These are phyloP conservation scores for Papilio protenor DNA, from an alignment of 2,888 invertebrate species.

Conservation along the genomic window DNA sequence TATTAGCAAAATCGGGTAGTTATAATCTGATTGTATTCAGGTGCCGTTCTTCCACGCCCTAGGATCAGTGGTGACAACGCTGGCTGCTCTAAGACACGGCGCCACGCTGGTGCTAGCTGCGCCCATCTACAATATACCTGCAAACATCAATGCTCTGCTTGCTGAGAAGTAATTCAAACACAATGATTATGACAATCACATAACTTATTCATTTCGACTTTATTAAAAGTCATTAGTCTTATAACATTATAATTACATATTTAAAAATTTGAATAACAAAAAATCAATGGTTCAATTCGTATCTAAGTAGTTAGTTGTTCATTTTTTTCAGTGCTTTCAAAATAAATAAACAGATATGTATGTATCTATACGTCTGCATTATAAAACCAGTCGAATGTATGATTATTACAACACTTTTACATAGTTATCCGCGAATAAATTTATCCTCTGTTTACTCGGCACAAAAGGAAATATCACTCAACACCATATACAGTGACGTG, in stretches of 20 bases:
- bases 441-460: neutral
- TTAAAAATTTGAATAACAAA: neutral
- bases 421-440: neutral
- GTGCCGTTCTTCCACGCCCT: slow-evolving; percentile 94
- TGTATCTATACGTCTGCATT: neutral
- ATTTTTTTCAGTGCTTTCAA: neutral
- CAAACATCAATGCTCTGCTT: slow-evolving; percentile 86
- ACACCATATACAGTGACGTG: neutral
- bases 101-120: slow-evolving; percentile 86
- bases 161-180: slow-evolving; percentile 85
- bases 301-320: neutral
- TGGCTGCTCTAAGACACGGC: slow-evolving; percentile 85
- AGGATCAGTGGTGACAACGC: slow-evolving; percentile 88
- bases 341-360: neutral
- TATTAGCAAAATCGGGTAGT: neutral
- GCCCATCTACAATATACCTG: slow-evolving; percentile 83
- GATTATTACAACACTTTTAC: neutral
- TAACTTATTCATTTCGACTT: no score
- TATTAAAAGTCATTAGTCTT: no score
- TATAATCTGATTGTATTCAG: slow-evolving; percentile 51
- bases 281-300: neutral
- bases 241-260: neutral
- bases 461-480: neutral
- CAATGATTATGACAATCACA: no score
- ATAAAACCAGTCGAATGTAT: neutral